A percentile compares a stretch with the other conserved stretches of the same genome.
Evolutionary conservation across 2,797 vertebrate species (phyloP).

Genomic region (Lophius americanus): DNA sequence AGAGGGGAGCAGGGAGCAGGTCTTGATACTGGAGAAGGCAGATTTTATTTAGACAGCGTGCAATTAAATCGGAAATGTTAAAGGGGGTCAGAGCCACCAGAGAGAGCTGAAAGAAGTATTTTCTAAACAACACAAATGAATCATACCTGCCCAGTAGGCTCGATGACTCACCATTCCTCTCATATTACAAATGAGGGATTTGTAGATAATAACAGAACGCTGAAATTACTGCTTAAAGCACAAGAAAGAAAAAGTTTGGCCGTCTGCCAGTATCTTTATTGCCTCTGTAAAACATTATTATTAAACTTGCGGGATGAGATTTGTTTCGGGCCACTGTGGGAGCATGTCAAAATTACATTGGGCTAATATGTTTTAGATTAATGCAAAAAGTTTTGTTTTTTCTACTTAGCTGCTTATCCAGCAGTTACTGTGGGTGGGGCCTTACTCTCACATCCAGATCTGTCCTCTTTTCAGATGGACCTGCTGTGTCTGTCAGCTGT

Average conservation of each 20-base stretch:
- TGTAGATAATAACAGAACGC: conserved; percentile 13
- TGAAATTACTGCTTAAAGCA: conserved; percentile 11
- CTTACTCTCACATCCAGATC: no score
- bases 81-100: conserved; percentile 15
- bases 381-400: no score
- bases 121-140: conserved; percentile 8
- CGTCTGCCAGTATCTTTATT: conserved; percentile 8
- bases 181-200: neutral
- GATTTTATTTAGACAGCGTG: conserved; percentile 23
- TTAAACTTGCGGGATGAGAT: conserved; percentile 5
- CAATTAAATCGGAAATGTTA: conserved; percentile 42
- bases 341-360: neutral
- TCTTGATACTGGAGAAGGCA: conserved; percentile 22
- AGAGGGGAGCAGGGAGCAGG: neutral
- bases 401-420: no score
- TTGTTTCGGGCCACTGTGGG: neutral
- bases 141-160: conserved; percentile 6
- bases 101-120: conserved; percentile 5
- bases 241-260: neutral
- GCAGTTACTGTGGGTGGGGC: no score
- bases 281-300: conserved; percentile 1
- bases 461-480: no score
- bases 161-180: neutral
- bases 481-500: neutral
- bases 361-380: neutral